Base-by-base conservation (phyloP, 2,113 vertebrate species). In the Prinia subflava region DNA sequence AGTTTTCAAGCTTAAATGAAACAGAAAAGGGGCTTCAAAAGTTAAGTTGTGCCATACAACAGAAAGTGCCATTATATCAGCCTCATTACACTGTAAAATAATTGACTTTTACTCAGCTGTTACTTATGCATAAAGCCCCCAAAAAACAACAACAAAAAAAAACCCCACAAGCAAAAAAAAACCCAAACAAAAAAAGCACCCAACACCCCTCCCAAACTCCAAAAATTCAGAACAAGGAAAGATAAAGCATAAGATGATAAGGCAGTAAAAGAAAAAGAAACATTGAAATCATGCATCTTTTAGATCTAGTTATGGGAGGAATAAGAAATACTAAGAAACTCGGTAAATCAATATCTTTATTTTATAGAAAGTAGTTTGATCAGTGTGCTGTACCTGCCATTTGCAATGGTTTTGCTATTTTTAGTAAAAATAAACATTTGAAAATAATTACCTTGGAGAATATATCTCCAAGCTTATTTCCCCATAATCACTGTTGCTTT, bases 361-460 rank as follows among this genome's bases (percentile, higher is more conserved):
- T 94, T 90, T 87, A 91, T 76, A 95, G 62, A 95, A 96, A 97
- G 78, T 69, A 82, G 60, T 91, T 85, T 55, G 33, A 91, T 88
- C 89, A 94, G 53, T 85, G 82, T 95, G 85, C 85, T 93, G 87
- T 94, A 94, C 75, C 78, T 91, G 75, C 59, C 67, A 53, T 89
- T 82, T 91, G 67, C 46, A 42, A 53, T 82, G 78, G 59, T 47
- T 90, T 94, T 85, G 33, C 71, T 94, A 83, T 67, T 94, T 87
- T 93, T 94, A 95, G 64, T 94, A 95, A 94, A 95, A 97, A 92
- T 91, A 95, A 95, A 91, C 63, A 80, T 91, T 78, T 91, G 35
- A 89, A 96, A 91, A 94, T 90, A 94, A 50, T 67, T 53, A 87
- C 17, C 57, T 57, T 56, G 35, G 95, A 96, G 79, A 83, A 86